phyloP scores from a whole-genome alignment of 1,140 invertebrate species.

The Riptortus pedestris region DNA sequence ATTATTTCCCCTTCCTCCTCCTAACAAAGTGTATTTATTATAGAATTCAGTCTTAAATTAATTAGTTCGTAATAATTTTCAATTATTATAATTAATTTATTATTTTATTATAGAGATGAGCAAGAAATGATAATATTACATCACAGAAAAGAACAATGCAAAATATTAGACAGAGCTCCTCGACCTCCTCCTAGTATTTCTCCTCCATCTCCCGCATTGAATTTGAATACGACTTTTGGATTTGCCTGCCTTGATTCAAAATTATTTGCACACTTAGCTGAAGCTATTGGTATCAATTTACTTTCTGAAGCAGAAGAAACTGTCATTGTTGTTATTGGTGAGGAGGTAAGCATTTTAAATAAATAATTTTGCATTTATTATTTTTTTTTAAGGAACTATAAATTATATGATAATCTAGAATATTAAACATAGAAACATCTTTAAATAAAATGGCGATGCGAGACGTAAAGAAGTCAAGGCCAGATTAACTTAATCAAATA shows the following conservation, averaged over 20 bases:
- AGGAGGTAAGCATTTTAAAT: not conserved
- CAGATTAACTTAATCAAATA: too few relatives aligned
- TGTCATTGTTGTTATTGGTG: not conserved
- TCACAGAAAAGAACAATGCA: not conserved
- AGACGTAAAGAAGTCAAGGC: too few relatives aligned
- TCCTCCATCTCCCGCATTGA: not conserved
- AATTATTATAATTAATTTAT: not conserved
- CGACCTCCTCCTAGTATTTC: not conserved
- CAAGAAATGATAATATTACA: not conserved
- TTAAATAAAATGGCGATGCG: too few relatives aligned
- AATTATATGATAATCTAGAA: too few relatives aligned
- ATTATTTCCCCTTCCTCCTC: not conserved
- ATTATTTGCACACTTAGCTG: not conserved
- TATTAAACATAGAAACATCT: too few relatives aligned
- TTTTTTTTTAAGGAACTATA: constrained; percentile 19
- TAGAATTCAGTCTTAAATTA: not conserved
- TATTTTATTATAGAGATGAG: not conserved
- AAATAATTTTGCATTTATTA: too few relatives aligned
- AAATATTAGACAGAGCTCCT: not conserved
- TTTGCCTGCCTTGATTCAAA: constrained; percentile 1
- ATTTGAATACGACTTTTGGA: not conserved
- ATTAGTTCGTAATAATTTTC: not conserved
- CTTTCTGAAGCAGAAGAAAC: not conserved
- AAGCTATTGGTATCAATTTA: not conserved
- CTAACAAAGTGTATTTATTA: not conserved